phyloP scores from a whole-genome alignment of 2,113 vertebrate species.

The Esox niger region DNA sequence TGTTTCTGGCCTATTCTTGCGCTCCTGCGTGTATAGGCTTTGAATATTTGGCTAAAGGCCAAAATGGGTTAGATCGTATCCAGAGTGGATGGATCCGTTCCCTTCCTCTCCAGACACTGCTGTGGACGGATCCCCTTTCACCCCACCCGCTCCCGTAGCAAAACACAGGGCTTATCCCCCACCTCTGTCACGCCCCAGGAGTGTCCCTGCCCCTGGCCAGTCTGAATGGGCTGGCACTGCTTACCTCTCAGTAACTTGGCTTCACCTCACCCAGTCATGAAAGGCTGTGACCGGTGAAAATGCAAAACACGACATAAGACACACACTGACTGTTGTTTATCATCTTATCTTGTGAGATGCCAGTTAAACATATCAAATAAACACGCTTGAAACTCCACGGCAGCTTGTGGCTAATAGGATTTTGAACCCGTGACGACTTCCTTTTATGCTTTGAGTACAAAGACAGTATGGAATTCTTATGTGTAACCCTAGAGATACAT shows the following conservation, averaged over 20 bases:
- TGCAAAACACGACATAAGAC: not conserved
- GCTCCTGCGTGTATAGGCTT: constrained; percentile 18
- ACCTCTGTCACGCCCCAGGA: constrained; percentile 50
- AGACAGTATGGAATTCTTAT: no score
- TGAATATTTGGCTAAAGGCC: constrained; percentile 42
- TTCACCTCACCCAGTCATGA: not conserved
- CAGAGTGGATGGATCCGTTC: constrained; percentile 57
- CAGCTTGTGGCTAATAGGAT: no score
- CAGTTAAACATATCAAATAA: not conserved
- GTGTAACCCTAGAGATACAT: not conserved
- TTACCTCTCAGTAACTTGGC: not conserved
- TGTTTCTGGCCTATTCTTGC: constrained; percentile 22
- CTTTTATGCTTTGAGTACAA: no score
- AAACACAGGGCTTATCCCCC: constrained; percentile 56
- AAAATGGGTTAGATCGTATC: constrained; percentile 46
- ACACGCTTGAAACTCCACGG: not conserved
- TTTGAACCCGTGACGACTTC: no score
- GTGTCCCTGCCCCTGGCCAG: constrained; percentile 19
- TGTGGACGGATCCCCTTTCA: constrained; percentile 65
- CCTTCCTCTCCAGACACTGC: constrained; percentile 64
- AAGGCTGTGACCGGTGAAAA: not conserved
- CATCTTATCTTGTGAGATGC: not conserved
- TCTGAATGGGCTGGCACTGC: constrained; percentile 42
- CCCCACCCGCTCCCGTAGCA: constrained; percentile 49
- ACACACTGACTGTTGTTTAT: not conserved